Percentiles rank a stretch among this genome's conserved stretches.
phyloP scores from a whole-genome alignment of 2,797 vertebrate genomes.

The Eupleurogrammus muticus region DNA sequence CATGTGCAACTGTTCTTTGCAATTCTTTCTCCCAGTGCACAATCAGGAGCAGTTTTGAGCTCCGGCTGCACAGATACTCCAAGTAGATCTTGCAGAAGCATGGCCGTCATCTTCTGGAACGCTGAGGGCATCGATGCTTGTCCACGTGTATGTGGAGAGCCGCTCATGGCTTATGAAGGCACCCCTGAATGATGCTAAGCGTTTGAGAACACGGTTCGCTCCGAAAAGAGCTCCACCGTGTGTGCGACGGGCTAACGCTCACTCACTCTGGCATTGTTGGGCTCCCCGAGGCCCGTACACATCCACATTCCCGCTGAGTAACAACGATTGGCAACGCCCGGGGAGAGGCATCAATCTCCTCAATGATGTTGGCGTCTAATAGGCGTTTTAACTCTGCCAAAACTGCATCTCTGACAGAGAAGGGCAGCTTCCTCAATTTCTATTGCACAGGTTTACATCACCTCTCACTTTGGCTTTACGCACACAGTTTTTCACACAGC shows the following conservation, averaged over 20 bases:
- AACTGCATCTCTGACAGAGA: conserved; percentile 20
- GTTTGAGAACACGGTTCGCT: conserved; percentile 19
- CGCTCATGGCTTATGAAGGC: conserved; percentile 37
- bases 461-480: conserved; percentile 4
- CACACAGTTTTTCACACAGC: conserved; percentile 5
- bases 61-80: not conserved
- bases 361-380: conserved; percentile 26
- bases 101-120: not conserved
- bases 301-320: conserved; percentile 6
- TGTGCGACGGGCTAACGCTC: conserved; percentile 18
- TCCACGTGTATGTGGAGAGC: conserved; percentile 11
- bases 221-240: conserved; percentile 17
- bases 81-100: too few relatives aligned
- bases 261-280: conserved; percentile 15
- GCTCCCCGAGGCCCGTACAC: conserved; percentile 25
- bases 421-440: not conserved
- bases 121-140: not conserved
- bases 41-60: not conserved
- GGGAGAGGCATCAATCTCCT: conserved; percentile 23
- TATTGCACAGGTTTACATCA: not conserved
- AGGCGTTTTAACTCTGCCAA: conserved; percentile 21
- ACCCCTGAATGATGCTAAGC: conserved; percentile 29
- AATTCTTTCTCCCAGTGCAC: conserved; percentile 6
- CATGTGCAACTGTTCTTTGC: conserved; percentile 4
- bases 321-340: conserved; percentile 30